Conservation (phyloP, 2,888 invertebrate species). For the Synergus itoensis region DNA sequence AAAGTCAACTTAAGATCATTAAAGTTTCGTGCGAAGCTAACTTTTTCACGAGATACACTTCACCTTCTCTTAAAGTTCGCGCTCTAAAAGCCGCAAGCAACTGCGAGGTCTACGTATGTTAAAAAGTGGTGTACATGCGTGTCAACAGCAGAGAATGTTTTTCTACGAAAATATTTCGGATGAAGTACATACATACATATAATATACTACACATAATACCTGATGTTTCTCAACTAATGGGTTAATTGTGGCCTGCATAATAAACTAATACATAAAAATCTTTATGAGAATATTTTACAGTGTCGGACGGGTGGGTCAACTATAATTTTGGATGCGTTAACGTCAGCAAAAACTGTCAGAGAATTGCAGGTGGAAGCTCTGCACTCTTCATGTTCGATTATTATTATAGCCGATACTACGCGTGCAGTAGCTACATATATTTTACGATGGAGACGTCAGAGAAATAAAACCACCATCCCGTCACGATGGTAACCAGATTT, state of each 20-base stretch:
- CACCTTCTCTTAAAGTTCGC: slow-evolving; percentile 7
- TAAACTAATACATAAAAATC: background rate
- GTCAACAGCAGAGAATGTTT: background rate
- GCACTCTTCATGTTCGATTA: background rate
- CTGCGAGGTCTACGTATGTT: no score
- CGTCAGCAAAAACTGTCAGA: background rate
- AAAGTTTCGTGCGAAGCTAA: slow-evolving; percentile 1
- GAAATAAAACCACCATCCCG: slow-evolving; percentile 46
- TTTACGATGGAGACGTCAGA: slow-evolving; percentile 44
- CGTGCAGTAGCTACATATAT: slow-evolving; percentile 28
- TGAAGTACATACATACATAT: no score
- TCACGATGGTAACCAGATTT: slow-evolving; percentile 50
- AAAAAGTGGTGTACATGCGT: background rate
- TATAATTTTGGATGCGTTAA: background rate
- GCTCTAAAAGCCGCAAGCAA: background rate
- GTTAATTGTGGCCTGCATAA: background rate
- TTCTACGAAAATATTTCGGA: background rate
- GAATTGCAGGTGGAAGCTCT: slow-evolving; percentile 17
- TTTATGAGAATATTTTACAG: background rate
- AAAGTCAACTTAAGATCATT: slow-evolving; percentile 35
- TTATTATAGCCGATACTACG: slow-evolving; percentile 25
- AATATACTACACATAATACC: no score
- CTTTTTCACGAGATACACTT: slow-evolving; percentile 17
- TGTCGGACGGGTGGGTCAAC: background rate
- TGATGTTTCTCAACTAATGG: no score